Evolutionary conservation across 2,888 invertebrate species (phyloP), one percentile per base, ranked within the genome.

Genomic region (Calameuta pallipes): DNA sequence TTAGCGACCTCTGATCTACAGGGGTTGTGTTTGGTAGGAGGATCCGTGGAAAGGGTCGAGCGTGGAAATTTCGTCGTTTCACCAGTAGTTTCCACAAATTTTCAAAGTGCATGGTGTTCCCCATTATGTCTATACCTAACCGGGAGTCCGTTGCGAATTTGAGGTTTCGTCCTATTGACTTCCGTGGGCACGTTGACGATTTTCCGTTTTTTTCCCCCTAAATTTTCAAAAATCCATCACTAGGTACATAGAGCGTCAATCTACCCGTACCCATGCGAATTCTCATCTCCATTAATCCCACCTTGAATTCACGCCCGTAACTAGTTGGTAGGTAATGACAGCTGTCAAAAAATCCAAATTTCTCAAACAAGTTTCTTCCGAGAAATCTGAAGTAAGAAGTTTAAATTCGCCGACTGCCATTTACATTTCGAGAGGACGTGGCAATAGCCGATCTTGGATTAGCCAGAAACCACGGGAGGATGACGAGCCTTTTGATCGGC

Each of bases 1-100:
- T 89, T 89, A 89, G 87, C 86, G 80, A 84, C 79, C 81, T 86
- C 86, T 83, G 83, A 76, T 56, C 56, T 23, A 56, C 56, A 56
- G 56, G 56, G 56, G 56, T 56, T 56, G 56, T 23, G 56, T 56
- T 56, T 56, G 56, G 56, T 56, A 56, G 56, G 56, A 56, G 56
- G 56, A 56, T 56, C 56, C 74, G 69, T 23, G 71, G 79, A 77
- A 81, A 86, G 82, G 81, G 80, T 83, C 82, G 81, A 78, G 81
- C 88, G 84, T 88, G 86, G 80, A 88, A 86, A 87, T 88, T 30
- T 75, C 78, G 75, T 80, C 84, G 82, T 82, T 80, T 71, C 71
- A 56, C 56, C 56, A 56, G 56, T 56, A 56, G 56, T 56, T 56
- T 56, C 56, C 56, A 56, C 56, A 56, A 56, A 56, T 56, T 56